Percentiles rank a stretch among this genome's conserved stretches.
Evolutionary conservation across 2,888 invertebrate genomes (phyloP).

Genomic region (Myopa tessellatipennis): DNA sequence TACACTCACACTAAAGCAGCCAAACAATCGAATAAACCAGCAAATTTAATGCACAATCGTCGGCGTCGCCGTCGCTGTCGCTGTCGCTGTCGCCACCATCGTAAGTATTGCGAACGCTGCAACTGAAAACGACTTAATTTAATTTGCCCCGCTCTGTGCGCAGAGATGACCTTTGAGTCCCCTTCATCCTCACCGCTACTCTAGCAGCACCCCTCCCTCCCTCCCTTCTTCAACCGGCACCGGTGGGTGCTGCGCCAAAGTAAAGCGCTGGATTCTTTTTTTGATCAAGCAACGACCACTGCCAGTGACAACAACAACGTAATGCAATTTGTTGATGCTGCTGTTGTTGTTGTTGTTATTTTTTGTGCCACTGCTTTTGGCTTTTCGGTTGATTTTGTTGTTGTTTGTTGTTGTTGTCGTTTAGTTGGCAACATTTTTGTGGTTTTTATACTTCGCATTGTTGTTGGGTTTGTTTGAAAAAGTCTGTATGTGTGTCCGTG

Average conservation of each 20-base stretch:
- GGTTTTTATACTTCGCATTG: background rate
- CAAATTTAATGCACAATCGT: background rate
- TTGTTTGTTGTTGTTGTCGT: background rate
- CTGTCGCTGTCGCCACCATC: background rate
- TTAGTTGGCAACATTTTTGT: background rate
- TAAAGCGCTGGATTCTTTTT: background rate
- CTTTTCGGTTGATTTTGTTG: background rate
- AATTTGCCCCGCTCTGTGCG: slow-evolving; percentile 25
- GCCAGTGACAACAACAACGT: slow-evolving; percentile 27
- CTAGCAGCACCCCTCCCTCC: background rate
- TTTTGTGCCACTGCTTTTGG: background rate
- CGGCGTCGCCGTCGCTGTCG: background rate
- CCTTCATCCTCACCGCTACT: background rate
- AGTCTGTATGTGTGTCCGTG: too few species aligned
- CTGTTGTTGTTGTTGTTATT: background rate
- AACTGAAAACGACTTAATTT: slow-evolving; percentile 39
- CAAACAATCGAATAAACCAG: background rate
- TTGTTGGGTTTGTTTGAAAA: background rate
- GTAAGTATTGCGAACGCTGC: slow-evolving; percentile 26
- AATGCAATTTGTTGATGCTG: too few species aligned
- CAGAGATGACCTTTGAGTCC: background rate
- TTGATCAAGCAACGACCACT: background rate
- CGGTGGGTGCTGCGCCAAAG: background rate
- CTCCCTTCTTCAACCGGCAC: background rate
- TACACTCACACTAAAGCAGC: too few species aligned